Conservation (phyloP, 2,888 invertebrate genomes). For the Blera fallax region DNA sequence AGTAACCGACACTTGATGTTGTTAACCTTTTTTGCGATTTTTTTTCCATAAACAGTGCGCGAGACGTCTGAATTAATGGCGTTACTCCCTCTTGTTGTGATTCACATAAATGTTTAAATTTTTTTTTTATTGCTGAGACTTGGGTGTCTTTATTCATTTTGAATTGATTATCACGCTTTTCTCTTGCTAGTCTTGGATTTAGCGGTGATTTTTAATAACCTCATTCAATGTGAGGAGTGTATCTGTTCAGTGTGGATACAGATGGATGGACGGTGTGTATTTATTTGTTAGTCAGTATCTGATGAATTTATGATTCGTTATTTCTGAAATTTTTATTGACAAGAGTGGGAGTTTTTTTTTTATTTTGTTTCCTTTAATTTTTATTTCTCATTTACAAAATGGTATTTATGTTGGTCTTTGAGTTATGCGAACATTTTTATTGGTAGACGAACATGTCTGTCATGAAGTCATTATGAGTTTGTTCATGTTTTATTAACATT, state of each 20-base stretch:
- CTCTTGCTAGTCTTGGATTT: background rate
- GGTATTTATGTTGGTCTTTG: background rate
- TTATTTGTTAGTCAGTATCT: background rate
- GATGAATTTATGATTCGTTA: slow-evolving; percentile 7
- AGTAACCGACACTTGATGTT: slow-evolving; percentile 21
- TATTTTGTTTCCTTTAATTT: background rate
- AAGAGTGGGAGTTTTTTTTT: background rate
- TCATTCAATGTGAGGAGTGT: background rate
- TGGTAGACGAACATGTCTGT: background rate
- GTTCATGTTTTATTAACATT: background rate
- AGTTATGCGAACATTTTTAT: background rate
- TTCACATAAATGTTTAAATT: background rate
- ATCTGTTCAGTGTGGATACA: background rate
- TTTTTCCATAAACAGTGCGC: background rate
- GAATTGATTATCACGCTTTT: background rate
- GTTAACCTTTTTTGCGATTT: background rate
- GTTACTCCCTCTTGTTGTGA: slow-evolving; percentile 17
- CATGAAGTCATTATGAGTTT: background rate
- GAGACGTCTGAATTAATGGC: slow-evolving; percentile 12
- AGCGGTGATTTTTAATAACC: background rate
- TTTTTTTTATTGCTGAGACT: background rate
- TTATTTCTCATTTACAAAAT: background rate
- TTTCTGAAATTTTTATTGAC: background rate
- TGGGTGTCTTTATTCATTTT: background rate
- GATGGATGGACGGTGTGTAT: background rate